Evolutionary conservation across 2,113 vertebrate genomes (phyloP), one percentile per base, ranked within the genome.

Genomic region (Phylloscopus trochiloides): DNA sequence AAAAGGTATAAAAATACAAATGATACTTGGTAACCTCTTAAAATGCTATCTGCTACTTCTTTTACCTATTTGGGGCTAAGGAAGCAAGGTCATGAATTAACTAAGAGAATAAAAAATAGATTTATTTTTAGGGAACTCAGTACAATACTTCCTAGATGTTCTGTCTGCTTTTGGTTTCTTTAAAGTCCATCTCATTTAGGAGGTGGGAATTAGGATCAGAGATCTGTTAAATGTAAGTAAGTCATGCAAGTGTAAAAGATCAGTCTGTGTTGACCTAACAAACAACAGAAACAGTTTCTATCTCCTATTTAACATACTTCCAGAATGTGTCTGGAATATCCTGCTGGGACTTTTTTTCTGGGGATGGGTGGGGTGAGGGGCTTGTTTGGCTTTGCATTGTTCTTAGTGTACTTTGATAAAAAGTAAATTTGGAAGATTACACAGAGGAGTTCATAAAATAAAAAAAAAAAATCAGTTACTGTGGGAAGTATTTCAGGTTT

Each of bases 1-100:
- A 98, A 95, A 98, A 98, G 98, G 98, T 98, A 97, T 59, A 76
- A 72, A 67, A 50, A 38, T 78, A 14, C 3, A 36, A 25, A 61
- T 47, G 10, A 26, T 65, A 36, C 25, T 72, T 71, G 18, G 15
- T 42, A 70, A 59, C 2, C 3, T 48, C 71, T 75, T 63, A 43
- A 83, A 86, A 72, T 14, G 3, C 10, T 55, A 34, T 62, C 38
- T 38, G 11, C 71, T 75, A 7, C 18, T 75, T 3, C 19, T 68
- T 71, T 65, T 66, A 52, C 15, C 7, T 82, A 3, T 72, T 78
- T 68, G 25, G 24, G 16, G 34, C 2, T 68, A 52, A 62, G 54
- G 22, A 80, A 57, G 10, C 4, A 58, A 79, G 32, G 18, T 59
- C 3, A 8, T 38, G 29, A 81, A 71, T 74, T 61, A 75, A 43